Conservation (phyloP, 2,888 invertebrate genomes). For the Tipula confusa region DNA sequence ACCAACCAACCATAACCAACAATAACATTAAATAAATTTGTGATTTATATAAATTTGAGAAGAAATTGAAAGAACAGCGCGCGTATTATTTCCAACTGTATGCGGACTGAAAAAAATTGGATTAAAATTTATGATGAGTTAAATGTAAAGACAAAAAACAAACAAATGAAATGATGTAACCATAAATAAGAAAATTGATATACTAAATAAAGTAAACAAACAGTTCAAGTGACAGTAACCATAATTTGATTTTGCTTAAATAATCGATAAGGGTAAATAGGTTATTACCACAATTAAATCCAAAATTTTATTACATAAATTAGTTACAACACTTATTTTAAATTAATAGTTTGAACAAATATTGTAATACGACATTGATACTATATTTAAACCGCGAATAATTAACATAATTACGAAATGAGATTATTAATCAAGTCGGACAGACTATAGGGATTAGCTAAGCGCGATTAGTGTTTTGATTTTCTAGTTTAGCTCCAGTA, state of each 20-base stretch:
- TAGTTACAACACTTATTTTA: not conserved
- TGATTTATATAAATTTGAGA: slow-evolving; percentile 25
- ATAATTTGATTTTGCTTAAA: too few species aligned
- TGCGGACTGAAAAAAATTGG: not conserved
- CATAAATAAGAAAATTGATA: not conserved
- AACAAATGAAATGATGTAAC: not conserved
- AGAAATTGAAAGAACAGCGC: not conserved
- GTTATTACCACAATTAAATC: not conserved
- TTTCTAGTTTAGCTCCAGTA: too few species aligned
- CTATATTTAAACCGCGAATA: not conserved
- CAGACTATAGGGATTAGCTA: too few species aligned
- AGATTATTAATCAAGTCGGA: too few species aligned
- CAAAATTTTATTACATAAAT: not conserved
- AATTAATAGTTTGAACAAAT: too few species aligned
- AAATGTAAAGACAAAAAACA: not conserved
- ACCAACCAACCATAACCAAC: not conserved
- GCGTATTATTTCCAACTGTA: not conserved
- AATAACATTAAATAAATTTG: not conserved
- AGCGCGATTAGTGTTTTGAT: too few species aligned
- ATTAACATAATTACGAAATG: not conserved
- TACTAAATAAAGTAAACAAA: not conserved
- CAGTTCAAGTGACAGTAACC: not conserved
- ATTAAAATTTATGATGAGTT: not conserved
- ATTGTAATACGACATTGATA: not conserved
- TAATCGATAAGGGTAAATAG: not conserved